Evolutionary conservation across 2,888 invertebrate genomes (phyloP), one percentile per base, ranked within the genome.

Genomic region (Caradrina kadenii): DNA sequence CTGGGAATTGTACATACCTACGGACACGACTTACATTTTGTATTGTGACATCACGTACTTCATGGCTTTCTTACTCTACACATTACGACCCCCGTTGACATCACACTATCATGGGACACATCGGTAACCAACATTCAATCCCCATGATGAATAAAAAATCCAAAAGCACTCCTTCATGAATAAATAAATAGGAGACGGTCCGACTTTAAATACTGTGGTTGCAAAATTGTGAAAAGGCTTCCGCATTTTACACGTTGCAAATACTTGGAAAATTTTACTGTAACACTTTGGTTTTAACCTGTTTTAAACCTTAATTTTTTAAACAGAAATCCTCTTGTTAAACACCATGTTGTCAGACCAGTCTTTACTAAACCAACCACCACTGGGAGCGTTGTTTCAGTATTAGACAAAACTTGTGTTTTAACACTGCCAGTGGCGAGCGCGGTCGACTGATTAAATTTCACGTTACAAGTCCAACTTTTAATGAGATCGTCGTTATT

Each of bases 401-500:
- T 2, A 21, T 65, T 45, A 53, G 56, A 55, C 39, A 55, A 79
- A 79, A 60, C n/a, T 61, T 56, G 26, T 54, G 22, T 58, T 49
- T 79, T 49, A 59, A 73, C 66, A 73, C 60, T 65, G 73, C 8
- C 56, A 61, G 60, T 56, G 66, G 59, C 3, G 15, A 79, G 48
- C 39, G 31, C 15, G 61, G 63, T 66, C 56, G 68, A 54, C 75
- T 87, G 86, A 89, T 90, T 89, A 87, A 88, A 89, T 90, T 88
- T 83, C 64, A 80, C 61, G 83, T 84, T 69, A 73, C 74, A 71
- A 81, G 81, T 74, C 80, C 70, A 89, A 89, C 85, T 91, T 91
- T 91, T 90, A 90, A 90, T 90, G 87, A 88, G 79, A 80, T 66
- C 68, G 68, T 72, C 85, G 75, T 84, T 87, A 87, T 87, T 84